Evolutionary conservation across 2,888 invertebrate species (phyloP).

Genomic region (Allacma fusca): DNA sequence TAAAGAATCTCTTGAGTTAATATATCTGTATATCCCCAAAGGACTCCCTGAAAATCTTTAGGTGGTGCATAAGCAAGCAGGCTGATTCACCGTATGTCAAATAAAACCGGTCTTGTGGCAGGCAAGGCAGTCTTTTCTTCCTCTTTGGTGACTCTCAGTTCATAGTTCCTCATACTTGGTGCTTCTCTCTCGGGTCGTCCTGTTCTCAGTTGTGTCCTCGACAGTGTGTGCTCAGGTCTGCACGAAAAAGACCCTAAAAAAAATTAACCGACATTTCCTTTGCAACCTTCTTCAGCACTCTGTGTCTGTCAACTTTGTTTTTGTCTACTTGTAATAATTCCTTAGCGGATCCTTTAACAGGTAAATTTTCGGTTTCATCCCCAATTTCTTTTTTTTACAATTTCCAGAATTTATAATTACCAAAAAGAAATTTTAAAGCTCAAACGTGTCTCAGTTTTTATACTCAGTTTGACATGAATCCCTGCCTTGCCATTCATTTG

Average conservation of each 20-base stretch:
- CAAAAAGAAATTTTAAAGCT: too few relatives aligned
- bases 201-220: slow-evolving; percentile 20
- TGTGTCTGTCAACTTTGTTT: slow-evolving; percentile 8
- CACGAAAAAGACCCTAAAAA: not conserved
- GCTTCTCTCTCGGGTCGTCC: slow-evolving; percentile 34
- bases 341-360: not conserved
- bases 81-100: slow-evolving; percentile 36
- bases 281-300: not conserved
- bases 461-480: too few relatives aligned
- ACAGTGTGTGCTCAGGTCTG: slow-evolving; percentile 25
- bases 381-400: too few relatives aligned
- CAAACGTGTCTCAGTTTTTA: too few relatives aligned
- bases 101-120: slow-evolving; percentile 47
- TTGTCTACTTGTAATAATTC: not conserved
- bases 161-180: slow-evolving; percentile 36
- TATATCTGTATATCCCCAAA: slow-evolving; percentile 20
- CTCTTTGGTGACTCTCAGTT: slow-evolving; percentile 25
- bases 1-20: slow-evolving; percentile 33
- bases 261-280: not conserved
- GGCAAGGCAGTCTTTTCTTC: slow-evolving; percentile 20
- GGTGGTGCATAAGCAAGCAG: not conserved
- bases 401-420: too few relatives aligned
- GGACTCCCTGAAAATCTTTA: not conserved
- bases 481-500: too few relatives aligned
- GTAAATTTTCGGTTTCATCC: not conserved